These are phyloP conservation scores for Asarcornis scutulata DNA, from an alignment of 2,113 vertebrate genomes.

Conservation along the genomic window DNA sequence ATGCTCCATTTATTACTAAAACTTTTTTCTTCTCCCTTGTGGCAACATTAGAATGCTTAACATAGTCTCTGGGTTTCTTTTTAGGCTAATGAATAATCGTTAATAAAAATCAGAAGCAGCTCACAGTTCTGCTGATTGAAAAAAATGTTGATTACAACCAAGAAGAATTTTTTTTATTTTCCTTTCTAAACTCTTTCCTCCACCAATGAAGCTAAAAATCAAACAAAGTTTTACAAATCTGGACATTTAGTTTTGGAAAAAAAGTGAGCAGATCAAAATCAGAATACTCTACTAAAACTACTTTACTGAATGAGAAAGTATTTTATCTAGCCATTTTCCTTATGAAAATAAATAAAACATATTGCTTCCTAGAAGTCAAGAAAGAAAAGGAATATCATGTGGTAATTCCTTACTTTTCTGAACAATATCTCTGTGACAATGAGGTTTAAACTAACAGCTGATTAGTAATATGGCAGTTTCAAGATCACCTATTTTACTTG, in stretches of 20 bases:
- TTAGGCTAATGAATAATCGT: neutral
- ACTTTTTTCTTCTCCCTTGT: neutral
- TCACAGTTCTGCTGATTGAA: neutral
- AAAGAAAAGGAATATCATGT: neutral
- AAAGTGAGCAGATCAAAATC: neutral
- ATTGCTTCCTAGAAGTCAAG: rapidly evolving
- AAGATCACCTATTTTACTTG: neutral
- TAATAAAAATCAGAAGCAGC: neutral
- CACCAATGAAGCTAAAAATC: neutral
- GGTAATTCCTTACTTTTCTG: neutral
- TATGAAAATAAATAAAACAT: neutral
- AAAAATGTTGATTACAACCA: neutral
- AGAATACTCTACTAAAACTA: neutral
- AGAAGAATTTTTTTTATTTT: neutral
- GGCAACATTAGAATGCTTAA: neutral
- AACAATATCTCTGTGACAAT: neutral
- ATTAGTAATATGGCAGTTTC: neutral
- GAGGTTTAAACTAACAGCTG: neutral
- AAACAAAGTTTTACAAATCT: neutral
- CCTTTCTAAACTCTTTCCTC: neutral
- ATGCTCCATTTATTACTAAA: neutral
- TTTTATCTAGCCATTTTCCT: neutral
- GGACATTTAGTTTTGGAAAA: neutral
- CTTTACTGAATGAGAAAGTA: neutral
- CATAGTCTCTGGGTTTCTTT: neutral